Percentiles rank a stretch among this genome's conserved stretches.
Evolutionary conservation across 2,113 vertebrate species (phyloP).

Genomic region (Corynorhinus townsendii): DNA sequence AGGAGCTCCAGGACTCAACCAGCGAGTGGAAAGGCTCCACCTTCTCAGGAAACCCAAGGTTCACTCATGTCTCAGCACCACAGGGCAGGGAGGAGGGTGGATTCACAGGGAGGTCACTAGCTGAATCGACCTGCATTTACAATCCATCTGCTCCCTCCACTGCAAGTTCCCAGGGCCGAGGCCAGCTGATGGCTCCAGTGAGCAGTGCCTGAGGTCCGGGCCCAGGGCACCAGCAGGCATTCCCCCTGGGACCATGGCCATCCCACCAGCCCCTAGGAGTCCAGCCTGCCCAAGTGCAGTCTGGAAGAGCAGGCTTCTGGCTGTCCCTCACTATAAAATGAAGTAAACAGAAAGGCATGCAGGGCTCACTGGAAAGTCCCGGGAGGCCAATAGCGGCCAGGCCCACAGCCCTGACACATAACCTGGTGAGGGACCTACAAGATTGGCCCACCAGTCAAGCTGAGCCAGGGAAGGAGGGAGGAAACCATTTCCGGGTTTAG

Average conservation of each 20-base stretch:
- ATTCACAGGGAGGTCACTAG: neutral
- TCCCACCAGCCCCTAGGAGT: neutral
- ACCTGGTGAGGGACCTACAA: neutral
- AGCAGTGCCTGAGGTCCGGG: neutral
- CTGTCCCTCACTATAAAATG: conserved; percentile 58
- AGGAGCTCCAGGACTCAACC: neutral
- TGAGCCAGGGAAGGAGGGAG: neutral
- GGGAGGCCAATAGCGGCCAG: neutral
- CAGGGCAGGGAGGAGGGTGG: neutral
- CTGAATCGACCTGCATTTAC: neutral
- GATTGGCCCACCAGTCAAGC: neutral
- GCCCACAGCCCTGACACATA: neutral
- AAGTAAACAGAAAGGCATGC: conserved; percentile 85
- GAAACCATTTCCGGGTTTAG: neutral
- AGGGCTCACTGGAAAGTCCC: conserved; percentile 74
- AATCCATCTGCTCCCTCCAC: neutral
- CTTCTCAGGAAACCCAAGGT: neutral
- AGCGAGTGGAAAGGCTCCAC: neutral
- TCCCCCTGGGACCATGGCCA: neutral
- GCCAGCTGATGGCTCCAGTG: neutral
- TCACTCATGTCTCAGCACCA: neutral
- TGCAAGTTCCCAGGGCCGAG: neutral
- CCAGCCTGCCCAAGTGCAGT: neutral
- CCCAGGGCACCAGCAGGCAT: neutral
- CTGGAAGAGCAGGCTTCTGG: conserved; percentile 3